Conservation (phyloP, 2,888 invertebrate genomes). For the Parnassius apollo region DNA sequence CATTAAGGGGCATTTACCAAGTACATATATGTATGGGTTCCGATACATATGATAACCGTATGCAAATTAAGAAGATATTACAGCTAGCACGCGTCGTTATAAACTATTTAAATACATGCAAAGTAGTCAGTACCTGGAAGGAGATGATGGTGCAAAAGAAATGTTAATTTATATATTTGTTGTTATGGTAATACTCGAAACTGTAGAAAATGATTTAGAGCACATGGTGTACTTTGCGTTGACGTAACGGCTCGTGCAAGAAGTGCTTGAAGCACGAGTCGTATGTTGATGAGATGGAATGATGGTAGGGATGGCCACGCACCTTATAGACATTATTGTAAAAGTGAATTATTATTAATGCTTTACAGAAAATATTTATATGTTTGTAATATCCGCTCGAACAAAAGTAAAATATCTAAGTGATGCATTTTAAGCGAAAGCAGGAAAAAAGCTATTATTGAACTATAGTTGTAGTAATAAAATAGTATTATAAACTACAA, state of each 20-base stretch:
- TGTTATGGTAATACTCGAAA: slow-evolving; percentile 60
- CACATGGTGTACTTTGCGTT: slow-evolving; percentile 31
- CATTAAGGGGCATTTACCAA: slow-evolving; percentile 5
- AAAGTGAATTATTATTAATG: neutral
- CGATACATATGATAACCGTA: slow-evolving; percentile 46
- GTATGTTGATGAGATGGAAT: slow-evolving; percentile 1
- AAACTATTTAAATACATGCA: slow-evolving; percentile 67
- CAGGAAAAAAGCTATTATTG: too few species aligned
- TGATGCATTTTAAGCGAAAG: too few species aligned
- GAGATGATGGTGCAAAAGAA: slow-evolving; percentile 61
- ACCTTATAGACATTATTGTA: slow-evolving; percentile 10
- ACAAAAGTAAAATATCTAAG: too few species aligned
- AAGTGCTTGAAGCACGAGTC: slow-evolving; percentile 42
- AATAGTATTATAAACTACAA: too few species aligned
- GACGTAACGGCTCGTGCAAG: slow-evolving; percentile 1
- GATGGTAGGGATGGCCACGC: slow-evolving; percentile 24
- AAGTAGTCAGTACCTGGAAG: slow-evolving; percentile 66
- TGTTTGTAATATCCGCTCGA: too few species aligned
- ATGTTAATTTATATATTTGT: slow-evolving; percentile 60
- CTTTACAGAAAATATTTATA: too few species aligned
- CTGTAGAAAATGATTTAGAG: slow-evolving; percentile 62
- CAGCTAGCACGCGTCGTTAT: slow-evolving; percentile 60
- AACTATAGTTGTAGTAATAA: too few species aligned
- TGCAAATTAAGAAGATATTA: slow-evolving; percentile 46
- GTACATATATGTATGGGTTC: slow-evolving; percentile 37